phyloP scores from a whole-genome alignment of 2,113 vertebrate species.

The Lagopus muta region DNA sequence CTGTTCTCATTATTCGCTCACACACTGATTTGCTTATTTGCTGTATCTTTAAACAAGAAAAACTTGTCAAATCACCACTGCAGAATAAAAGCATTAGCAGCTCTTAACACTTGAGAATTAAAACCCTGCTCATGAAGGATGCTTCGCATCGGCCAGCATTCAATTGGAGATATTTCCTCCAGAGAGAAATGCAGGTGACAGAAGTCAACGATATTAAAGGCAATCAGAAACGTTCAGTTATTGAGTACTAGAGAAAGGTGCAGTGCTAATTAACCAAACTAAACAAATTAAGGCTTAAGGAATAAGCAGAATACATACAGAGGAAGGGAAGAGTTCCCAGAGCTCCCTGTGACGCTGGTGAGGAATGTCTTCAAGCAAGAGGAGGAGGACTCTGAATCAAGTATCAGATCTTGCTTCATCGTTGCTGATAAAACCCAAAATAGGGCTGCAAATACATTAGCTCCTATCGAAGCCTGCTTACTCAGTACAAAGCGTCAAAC shows the following conservation, averaged over 20 bases:
- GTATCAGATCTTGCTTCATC: slow-evolving; percentile 56
- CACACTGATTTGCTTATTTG: not conserved
- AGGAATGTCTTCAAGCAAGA: slow-evolving; percentile 37
- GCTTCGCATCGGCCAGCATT: not conserved
- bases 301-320: slow-evolving; percentile 36
- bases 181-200: not conserved
- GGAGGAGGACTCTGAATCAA: slow-evolving; percentile 50
- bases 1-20: not conserved
- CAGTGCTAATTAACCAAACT: not conserved
- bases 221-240: not conserved
- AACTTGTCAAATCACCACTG: slow-evolving; percentile 10
- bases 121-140: slow-evolving; percentile 12
- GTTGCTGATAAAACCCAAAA: slow-evolving; percentile 64
- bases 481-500: slow-evolving; percentile 64
- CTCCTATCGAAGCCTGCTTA: slow-evolving; percentile 54
- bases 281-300: not conserved
- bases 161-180: slow-evolving; percentile 1
- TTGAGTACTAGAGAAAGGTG: not conserved
- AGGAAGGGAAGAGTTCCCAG: slow-evolving; percentile 28
- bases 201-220: not conserved
- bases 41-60: not conserved
- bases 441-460: slow-evolving; percentile 57
- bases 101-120: slow-evolving; percentile 27
- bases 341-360: slow-evolving; percentile 43
- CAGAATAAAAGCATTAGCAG: not conserved